Base-by-base conservation (phyloP, 2,113 vertebrate species). In the Phaethon lepturus region DNA sequence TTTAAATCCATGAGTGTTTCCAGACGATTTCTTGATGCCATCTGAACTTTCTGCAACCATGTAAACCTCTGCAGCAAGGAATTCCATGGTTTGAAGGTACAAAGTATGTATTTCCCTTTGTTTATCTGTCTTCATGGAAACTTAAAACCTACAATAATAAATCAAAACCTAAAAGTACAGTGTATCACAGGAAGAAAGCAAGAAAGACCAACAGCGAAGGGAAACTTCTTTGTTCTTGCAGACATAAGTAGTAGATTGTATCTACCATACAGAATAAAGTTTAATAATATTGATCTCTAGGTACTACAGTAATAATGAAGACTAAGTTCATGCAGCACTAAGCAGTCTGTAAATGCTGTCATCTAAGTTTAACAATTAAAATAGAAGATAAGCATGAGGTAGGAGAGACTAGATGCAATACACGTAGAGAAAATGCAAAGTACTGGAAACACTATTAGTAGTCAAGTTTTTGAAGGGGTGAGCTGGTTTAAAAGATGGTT, bases 51-150 rank as follows among this genome's bases (percentile, higher is more conserved):
- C 50, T 81, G 42, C 23, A 90, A 45, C 17, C 6, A 4, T 11
- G 12, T 33, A 69, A 53, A 47, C 16, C 9, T 64, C 16, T 31
- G 15, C 24, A 62, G 13, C 18, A 62, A 75, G 22, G 24, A 64
- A 59, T 58, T 24, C 13, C 7, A 7, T 49, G 35, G 17, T 44
- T 83, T 63, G 59, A 67, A 92, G 17, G 14, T 73, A 20, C 4
- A 2, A n/a, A 56, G 16, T 75, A 8, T 1, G 0, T 25, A 15
- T 49, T 85, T 52, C 1, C 17, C 68, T 72, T 63, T 60, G 12
- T 40, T 82, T 78, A 17, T 25, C 23, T 80, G 45, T 63, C 50
- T 53, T 76, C 19, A 3, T 60, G 19, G 40, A 50, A 72, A 55
- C 4, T n/a, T 55, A n/a, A 53, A 10, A 17, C 8, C 4, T 33